Base-by-base conservation (phyloP, 2,797 vertebrate genomes). In the Kryptopterus vitreolus region DNA sequence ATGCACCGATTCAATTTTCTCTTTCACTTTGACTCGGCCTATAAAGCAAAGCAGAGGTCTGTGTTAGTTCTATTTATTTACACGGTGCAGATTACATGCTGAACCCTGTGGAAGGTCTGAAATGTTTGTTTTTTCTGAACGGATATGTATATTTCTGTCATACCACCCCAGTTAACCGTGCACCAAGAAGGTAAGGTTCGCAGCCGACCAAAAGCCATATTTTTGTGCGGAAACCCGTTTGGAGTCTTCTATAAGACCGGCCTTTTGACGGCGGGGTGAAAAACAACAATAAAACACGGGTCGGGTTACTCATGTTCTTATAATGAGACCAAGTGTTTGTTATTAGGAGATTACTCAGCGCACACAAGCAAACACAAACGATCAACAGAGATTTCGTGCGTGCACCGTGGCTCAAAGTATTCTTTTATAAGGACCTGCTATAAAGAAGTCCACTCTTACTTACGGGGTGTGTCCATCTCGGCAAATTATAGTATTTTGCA, bases 121-220 rank as follows among this genome's bases (percentile, higher is more conserved):
- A 65, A 76, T 75, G 65, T 82, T 83, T 84, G 58, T 79, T 79
- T 70, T 71, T 61, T 65, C 72, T 78, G 65, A 24, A 68, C 31
- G 22, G 53, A 29, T 81, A 66, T 81, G 68, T 81, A 71, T 62
- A 76, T 52, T 66, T 70, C 75, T 72, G n/a, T 71, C 69, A 24
- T 82, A 77, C 50, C 77, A 75, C 76, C 69, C 20, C 15, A 73
- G 61, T 43, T 53, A 31, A 26, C 63, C 65, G 3, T 31, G 26
- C 20, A 85, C 59, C 57, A 78, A 59, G 62, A 76, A 57, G 70
- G 61, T 68, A 50, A 46, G 58, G 12, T 58, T 50, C 66, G 58
- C 55, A 79, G 72, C 35, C 57, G 58, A 16, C 12, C 2, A 31
- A 57, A 63, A 58, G 53, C 33, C n/a, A 20, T 58, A 16, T 55